Base-by-base conservation (phyloP, 2,888 invertebrate genomes). In the Hydropsyche betteni region DNA sequence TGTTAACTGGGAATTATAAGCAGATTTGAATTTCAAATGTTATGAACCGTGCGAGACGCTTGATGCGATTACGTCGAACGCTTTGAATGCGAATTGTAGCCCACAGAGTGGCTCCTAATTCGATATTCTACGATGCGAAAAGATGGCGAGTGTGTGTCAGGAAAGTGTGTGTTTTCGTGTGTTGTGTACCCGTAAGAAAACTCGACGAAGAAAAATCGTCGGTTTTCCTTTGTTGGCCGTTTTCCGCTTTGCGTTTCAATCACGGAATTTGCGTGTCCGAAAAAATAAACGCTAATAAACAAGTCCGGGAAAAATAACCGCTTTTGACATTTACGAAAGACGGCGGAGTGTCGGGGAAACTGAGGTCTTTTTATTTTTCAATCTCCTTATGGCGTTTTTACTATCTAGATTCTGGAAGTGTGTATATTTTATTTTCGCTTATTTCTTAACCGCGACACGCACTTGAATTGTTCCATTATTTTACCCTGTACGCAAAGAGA, bases 351-450 rank as follows among this genome's bases (percentile, higher is more conserved):
- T 16, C 16, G 16, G 24, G 16, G 16, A 16, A 58, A 58, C 16
- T 58, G 8, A 24, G 8, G 16, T 58, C 44, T 44, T 44, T 44
- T 44, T 44, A 58, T 58, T 58, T 14, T 58, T 58, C 24, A 58
- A 58, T 58, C 58, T 58, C 58, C 58, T 58, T 58, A 58, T 58
- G 16, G 58, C 16, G 24, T 58, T 58, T 58, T 58, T 24, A 24
- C 14, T 4, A 58, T 24, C 58, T 58, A 58, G 24, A 58, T 58
- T 58, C 16, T 16, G 8, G 58, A 58, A 58, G 16, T 16, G 14
- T 24, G 16, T 58, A 58, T 16, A 8, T 58, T 16, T 16, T 16
- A 8, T 58, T 58, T 58, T 58, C n/a, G 53, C 12, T 53, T 53
- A 6, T 53, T 58, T 58, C 16, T 16, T 24, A 58, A 58, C 58